These are phyloP conservation scores for Actenoides hombroni DNA, from an alignment of 2,113 vertebrate genomes.

Conservation along the genomic window DNA sequence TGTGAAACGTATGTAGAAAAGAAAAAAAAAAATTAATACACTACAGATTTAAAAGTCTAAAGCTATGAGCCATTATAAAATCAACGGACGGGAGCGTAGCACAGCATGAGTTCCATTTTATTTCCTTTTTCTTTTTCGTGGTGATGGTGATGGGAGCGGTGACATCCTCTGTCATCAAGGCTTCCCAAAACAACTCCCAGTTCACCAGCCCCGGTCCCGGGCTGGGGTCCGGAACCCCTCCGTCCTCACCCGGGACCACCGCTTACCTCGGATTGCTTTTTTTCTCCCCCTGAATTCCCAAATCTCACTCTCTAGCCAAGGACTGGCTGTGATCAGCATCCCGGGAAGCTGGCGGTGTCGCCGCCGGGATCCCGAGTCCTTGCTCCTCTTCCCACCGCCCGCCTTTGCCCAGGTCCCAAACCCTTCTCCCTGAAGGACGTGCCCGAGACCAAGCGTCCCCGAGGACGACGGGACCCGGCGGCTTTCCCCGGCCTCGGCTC, in stretches of 20 bases:
- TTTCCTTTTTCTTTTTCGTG: slow-evolving; percentile 24
- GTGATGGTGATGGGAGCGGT: background rate
- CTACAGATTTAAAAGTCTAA: slow-evolving; percentile 78
- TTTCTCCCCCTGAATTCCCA: background rate
- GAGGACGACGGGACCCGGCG: background rate
- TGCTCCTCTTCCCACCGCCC: background rate
- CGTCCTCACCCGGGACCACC: background rate
- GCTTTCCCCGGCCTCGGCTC: background rate
- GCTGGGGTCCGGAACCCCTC: background rate
- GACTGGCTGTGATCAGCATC: background rate
- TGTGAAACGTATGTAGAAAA: slow-evolving; percentile 79
- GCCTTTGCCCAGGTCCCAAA: background rate
- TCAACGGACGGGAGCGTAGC: slow-evolving; percentile 69
- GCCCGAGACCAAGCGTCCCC: slow-evolving; percentile 21
- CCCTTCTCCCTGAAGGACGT: background rate
- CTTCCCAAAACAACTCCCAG: background rate
- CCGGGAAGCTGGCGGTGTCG: background rate
- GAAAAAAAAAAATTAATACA: slow-evolving; percentile 67
- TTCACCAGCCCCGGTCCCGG: background rate
- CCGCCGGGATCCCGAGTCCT: background rate
- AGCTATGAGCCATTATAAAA: slow-evolving; percentile 79
- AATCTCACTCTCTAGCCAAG: background rate
- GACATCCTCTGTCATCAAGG: background rate
- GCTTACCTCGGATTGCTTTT: background rate
- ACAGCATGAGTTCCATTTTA: slow-evolving; percentile 59